Conservation (phyloP, 2,797 vertebrate species). For the Ficedula albicollis region DNA sequence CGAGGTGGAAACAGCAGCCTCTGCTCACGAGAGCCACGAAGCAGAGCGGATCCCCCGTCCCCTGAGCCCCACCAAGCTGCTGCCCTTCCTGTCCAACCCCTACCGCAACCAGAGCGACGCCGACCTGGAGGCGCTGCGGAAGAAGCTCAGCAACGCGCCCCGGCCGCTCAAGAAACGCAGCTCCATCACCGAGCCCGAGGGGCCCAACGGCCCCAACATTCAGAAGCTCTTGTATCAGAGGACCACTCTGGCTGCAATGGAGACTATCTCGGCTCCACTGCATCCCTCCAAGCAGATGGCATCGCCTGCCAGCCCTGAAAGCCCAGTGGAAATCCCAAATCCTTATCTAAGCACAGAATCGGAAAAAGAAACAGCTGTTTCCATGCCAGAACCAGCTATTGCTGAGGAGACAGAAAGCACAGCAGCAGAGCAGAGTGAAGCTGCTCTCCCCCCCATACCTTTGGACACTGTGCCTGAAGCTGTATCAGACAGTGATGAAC, state of each 20-base stretch:
- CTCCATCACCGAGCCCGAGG: slow-evolving; percentile 96
- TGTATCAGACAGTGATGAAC: slow-evolving; percentile 1
- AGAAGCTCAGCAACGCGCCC: slow-evolving; percentile 92
- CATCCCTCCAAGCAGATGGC: slow-evolving; percentile 70
- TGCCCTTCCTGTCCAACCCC: slow-evolving; percentile 93
- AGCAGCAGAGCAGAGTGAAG: slow-evolving; percentile 74
- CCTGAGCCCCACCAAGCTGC: slow-evolving; percentile 94
- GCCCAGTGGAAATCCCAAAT: slow-evolving; percentile 70
- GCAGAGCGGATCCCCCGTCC: slow-evolving; percentile 90
- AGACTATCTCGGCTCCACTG: slow-evolving; percentile 81
- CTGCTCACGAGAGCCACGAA: slow-evolving; percentile 78
- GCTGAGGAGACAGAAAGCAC: slow-evolving; percentile 60
- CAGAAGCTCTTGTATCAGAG: slow-evolving; percentile 98
- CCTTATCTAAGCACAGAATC: slow-evolving; percentile 65
- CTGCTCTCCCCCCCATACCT: slow-evolving; percentile 72
- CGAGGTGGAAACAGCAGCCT: slow-evolving; percentile 69
- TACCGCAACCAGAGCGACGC: slow-evolving; percentile 96
- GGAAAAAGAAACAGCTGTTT: slow-evolving; percentile 51
- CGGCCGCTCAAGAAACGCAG: slow-evolving; percentile 96
- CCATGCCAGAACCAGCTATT: slow-evolving; percentile 46
- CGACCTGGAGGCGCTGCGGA: slow-evolving; percentile 91
- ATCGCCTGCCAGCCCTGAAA: slow-evolving; percentile 65
- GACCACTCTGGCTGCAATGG: slow-evolving; percentile 94
- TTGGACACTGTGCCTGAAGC: slow-evolving; percentile 82
- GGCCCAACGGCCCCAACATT: slow-evolving; percentile 93